Base-by-base conservation (phyloP, 2,888 invertebrate species). In the Amphimallon solstitiale region DNA sequence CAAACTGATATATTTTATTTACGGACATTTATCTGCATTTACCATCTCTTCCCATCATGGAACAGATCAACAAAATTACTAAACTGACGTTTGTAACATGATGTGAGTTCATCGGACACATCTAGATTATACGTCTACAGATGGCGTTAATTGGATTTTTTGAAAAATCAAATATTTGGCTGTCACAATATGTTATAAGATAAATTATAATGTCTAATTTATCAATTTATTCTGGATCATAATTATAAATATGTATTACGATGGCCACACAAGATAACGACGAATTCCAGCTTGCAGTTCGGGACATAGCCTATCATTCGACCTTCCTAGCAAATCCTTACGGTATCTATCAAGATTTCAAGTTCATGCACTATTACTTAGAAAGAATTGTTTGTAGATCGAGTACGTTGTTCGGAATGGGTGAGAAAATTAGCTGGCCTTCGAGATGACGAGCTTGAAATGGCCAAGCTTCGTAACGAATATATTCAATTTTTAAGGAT, bases 361-460 rank as follows among this genome's bases (percentile, higher is more conserved):
- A 2, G 29, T 29, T 1, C 9, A 7, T 1, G 5, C 9, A 3
- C 5, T 29, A 1, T 29, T 29, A 29, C 9, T 29, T 29, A 29
- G 29, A 29, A 29, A 29, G 23, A 45, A 43, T 37, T 43, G 23
- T 29, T 49, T 71, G 23, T 61, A 84, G 87, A 86, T 76, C 81
- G 87, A 45, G 86, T 86, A 5, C 78, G 85, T 67, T 84, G 84
- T 68, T 81, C 83, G 17, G 85, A 86, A 77, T 87, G 87, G 87
- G 76, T 82, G 1, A 77, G 85, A 65, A 85, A 84, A 75, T 73
- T 87, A 4, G 76, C 81, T 1, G 78, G 80, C 35, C 72, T 86
- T 46, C 79, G 84, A 2, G 83, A 83, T 48, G 82, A 83, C 52
- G 80, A 81, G 56, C 73, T 84, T 40, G 84, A 85, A 76, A 73